Evolutionary conservation across 2,888 invertebrate species (phyloP).

Genomic region (Embidobia sp.): DNA sequence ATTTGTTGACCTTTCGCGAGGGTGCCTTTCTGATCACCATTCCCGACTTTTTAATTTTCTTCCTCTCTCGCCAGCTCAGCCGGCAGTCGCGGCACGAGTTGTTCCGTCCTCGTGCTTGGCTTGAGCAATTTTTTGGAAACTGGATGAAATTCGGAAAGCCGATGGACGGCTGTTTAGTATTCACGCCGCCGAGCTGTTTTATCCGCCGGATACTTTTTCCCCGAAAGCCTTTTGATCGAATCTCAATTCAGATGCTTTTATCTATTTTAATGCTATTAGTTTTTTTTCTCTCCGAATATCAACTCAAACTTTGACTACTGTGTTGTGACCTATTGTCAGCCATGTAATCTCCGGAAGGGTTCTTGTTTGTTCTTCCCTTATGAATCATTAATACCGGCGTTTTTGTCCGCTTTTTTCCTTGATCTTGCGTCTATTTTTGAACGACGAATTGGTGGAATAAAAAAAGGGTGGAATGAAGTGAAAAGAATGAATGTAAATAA

Average conservation of each 20-base stretch:
- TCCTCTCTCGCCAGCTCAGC: conserved; percentile 38
- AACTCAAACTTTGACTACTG: conserved; percentile 1
- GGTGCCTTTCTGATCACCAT: conserved; percentile 65
- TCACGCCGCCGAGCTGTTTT: conserved; percentile 29
- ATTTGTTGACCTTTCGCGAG: no score
- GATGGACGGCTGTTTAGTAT: conserved; percentile 33
- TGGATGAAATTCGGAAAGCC: conserved; percentile 53
- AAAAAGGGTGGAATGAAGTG: no score
- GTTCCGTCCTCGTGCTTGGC: conserved; percentile 10
- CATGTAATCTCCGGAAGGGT: conserved; percentile 3
- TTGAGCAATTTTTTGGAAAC: conserved; percentile 41
- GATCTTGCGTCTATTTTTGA: no score
- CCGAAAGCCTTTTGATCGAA: conserved; percentile 60
- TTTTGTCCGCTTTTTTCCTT: no score
- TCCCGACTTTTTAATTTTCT: conserved; percentile 62
- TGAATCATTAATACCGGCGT: no score
- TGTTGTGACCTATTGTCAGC: conserved; percentile 5
- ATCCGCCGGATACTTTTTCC: conserved; percentile 46
- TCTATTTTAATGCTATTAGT: conserved; percentile 3
- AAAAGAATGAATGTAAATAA: no score
- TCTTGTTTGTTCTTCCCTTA: neutral
- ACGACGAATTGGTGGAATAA: no score
- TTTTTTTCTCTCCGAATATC: conserved; percentile 10
- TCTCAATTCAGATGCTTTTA: conserved; percentile 52
- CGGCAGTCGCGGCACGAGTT: conserved; percentile 43